Conservation (phyloP, 1,140 invertebrate genomes). For the Pachypsylla venusta region DNA sequence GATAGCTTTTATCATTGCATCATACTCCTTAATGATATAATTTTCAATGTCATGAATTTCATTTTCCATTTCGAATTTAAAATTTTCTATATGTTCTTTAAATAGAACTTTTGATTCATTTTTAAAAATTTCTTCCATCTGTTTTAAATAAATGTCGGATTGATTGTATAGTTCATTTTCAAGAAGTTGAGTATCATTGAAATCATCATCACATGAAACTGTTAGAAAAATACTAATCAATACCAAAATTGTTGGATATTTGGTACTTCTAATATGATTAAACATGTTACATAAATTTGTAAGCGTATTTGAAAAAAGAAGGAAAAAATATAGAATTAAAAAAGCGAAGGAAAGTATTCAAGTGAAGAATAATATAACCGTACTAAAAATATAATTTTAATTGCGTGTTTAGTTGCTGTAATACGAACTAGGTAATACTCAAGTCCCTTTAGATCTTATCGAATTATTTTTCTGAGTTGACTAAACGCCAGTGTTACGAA, state of each 20-base stretch:
- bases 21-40: not conserved
- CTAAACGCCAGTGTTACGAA: no score
- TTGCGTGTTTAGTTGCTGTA: no score
- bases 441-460: no score
- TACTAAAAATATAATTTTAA: no score
- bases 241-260: not conserved
- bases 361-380: no score
- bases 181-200: not conserved
- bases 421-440: no score
- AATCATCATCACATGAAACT: not conserved
- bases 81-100: constrained; percentile 1
- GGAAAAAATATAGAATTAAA: no score
- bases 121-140: constrained; percentile 1
- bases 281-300: not conserved
- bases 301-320: no score
- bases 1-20: not conserved
- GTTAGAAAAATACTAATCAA: not conserved
- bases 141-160: not conserved
- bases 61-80: not conserved
- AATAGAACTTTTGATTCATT: constrained; percentile 5
- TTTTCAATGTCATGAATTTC: constrained; percentile 6
- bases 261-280: not conserved
- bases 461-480: no score
- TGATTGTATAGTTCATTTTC: constrained; percentile 8
- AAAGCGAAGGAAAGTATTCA: no score